phyloP scores from a whole-genome alignment of 2,797 vertebrate genomes.

The Sphenodon punctatus region DNA sequence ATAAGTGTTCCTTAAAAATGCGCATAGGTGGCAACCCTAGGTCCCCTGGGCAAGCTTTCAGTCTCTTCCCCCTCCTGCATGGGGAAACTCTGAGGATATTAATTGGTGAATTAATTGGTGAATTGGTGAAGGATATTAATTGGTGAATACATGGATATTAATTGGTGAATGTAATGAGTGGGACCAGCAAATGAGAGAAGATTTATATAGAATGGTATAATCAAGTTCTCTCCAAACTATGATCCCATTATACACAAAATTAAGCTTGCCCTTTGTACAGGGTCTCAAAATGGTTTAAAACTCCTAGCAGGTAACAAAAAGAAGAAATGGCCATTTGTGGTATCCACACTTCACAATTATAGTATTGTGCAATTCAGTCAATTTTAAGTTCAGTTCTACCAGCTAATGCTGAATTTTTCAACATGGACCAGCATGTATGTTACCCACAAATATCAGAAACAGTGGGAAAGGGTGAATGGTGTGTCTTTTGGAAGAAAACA shows the following conservation, averaged over 20 bases:
- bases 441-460: background rate
- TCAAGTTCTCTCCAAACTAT: too few relatives aligned
- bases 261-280: background rate
- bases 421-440: background rate
- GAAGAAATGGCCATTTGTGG: background rate
- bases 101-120: too few relatives aligned
- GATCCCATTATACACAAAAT: background rate
- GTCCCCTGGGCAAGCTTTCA: too few relatives aligned
- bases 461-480: background rate
- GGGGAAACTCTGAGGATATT: too few relatives aligned
- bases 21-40: too few relatives aligned
- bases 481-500: background rate
- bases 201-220: background rate
- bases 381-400: background rate
- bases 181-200: accelerated
- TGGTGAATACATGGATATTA: too few relatives aligned
- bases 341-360: background rate
- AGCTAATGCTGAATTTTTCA: background rate
- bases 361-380: background rate
- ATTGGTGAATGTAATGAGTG: too few relatives aligned
- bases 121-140: too few relatives aligned
- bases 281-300: background rate
- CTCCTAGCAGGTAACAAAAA: background rate
- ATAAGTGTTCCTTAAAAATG: too few relatives aligned
- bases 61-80: too few relatives aligned